Evolutionary conservation across 2,113 vertebrate species (phyloP), one percentile per base, ranked within the genome.

Genomic region (Lagenorhynchus albirostris): DNA sequence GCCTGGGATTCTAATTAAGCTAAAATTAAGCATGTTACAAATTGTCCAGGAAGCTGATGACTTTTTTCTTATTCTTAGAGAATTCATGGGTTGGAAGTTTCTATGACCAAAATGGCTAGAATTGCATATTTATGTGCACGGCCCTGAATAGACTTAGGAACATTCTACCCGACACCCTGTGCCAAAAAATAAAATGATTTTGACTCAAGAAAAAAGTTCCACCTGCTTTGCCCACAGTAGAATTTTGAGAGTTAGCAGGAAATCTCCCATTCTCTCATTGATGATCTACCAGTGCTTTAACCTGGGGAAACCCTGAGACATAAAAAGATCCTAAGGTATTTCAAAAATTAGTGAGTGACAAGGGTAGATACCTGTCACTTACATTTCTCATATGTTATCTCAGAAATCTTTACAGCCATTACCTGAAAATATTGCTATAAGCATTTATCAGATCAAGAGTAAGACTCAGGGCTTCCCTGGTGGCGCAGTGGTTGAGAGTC

Each of bases 11-110:
- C 95, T 97, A 97, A 97, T 97, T 95, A 96, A 92, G 91, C 97
- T 97, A 97, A 97, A 98, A 97, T 97, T 97, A 97, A 97, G 95
- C 98, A 83, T 1, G 68, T 81, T 95, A 98, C 96, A 97, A 95
- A 82, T 74, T 85, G 95, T 91, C 79, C 89, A 95, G 93, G 89
- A 96, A 95, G 95, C 86, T 53, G 71, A 86, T 97, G 92, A 73
- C 73, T 97, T 90, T 89, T 68, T 89, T 55, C 70, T 74, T 84
- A 84, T 84, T 97, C 77, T 83, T 68, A 77, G 77, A 80, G 60
- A 95, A 89, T 89, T 89, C 87, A 87, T 92, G 47, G 23, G 62
- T 82, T 88, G 62, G 70, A 85, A 68, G 55, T 47, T 77, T 83
- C 82, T 53, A 33, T 93, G 87, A 94, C 41, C 67, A 89, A 89